A percentile compares a stretch with the other conserved stretches of the same genome.
Conservation (phyloP, 2,113 vertebrate genomes). For the Himantopus leucocephalus region DNA sequence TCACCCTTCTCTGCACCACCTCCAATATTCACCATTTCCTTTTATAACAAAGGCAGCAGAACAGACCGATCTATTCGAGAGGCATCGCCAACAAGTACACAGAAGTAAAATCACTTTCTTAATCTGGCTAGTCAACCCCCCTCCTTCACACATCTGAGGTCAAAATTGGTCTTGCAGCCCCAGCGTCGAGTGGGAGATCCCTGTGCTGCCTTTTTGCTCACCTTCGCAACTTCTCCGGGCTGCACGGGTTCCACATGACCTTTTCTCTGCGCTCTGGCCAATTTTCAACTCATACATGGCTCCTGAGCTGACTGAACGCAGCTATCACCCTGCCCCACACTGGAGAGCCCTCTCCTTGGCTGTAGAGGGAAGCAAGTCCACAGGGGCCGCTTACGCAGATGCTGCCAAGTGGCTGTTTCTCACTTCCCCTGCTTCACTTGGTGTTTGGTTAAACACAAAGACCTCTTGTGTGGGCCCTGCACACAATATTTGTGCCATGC, state of each 20-base stretch:
- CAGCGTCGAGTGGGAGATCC: background rate
- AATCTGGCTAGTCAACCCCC: background rate
- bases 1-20: background rate
- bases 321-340: background rate
- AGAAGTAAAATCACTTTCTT: background rate
- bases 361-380: background rate
- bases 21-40: background rate
- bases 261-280: background rate
- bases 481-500: background rate
- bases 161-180: background rate
- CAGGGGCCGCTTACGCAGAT: background rate
- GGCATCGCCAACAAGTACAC: background rate
- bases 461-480: background rate
- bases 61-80: background rate
- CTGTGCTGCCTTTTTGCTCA: background rate
- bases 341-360: background rate
- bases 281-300: fast-evolving
- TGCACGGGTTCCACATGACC: background rate
- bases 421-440: background rate
- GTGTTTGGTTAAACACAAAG: background rate
- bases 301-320: background rate
- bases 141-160: background rate
- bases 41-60: background rate
- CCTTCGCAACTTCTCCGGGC: background rate
- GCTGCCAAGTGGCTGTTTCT: background rate